phyloP scores from a whole-genome alignment of 2,888 invertebrate genomes.

The Dascillus cervinus region DNA sequence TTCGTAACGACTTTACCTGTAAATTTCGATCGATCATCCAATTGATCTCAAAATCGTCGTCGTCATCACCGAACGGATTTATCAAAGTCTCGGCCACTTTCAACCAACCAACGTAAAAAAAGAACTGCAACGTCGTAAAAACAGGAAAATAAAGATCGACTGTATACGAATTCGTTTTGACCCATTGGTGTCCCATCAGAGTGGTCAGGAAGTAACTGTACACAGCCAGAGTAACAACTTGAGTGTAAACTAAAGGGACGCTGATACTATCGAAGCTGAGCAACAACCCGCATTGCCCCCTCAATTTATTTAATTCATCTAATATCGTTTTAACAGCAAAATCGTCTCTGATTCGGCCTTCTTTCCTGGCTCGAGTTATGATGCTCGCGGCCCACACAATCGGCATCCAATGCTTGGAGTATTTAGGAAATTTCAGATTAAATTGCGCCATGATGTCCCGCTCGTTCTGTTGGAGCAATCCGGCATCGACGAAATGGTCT shows the following conservation, averaged over 20 bases:
- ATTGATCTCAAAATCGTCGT: constrained; percentile 87
- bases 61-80: constrained; percentile 88
- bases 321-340: constrained; percentile 88
- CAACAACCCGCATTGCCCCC: constrained; percentile 69
- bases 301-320: constrained; percentile 78
- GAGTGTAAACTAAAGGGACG: constrained; percentile 76
- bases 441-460: constrained; percentile 68
- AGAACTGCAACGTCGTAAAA: constrained; percentile 82
- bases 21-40: constrained; percentile 89
- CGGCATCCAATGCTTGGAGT: constrained; percentile 85
- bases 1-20: constrained; percentile 59
- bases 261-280: constrained; percentile 73
- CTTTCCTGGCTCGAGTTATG: constrained; percentile 81
- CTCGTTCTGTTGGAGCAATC: constrained; percentile 75
- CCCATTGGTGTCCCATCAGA: constrained; percentile 84
- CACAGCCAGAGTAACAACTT: constrained; percentile 84
- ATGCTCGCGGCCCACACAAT: constrained; percentile 90
- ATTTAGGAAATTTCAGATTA: constrained; percentile 73
- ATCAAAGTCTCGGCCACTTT: constrained; percentile 88
- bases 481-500: constrained; percentile 77
- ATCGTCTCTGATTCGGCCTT: constrained; percentile 82
- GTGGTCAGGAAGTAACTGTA: constrained; percentile 87
- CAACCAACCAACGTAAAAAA: constrained; percentile 85
- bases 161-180: constrained; percentile 52
- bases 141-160: constrained; percentile 86